Base-by-base conservation (phyloP, 2,113 vertebrate species). In the Upupa epops region DNA sequence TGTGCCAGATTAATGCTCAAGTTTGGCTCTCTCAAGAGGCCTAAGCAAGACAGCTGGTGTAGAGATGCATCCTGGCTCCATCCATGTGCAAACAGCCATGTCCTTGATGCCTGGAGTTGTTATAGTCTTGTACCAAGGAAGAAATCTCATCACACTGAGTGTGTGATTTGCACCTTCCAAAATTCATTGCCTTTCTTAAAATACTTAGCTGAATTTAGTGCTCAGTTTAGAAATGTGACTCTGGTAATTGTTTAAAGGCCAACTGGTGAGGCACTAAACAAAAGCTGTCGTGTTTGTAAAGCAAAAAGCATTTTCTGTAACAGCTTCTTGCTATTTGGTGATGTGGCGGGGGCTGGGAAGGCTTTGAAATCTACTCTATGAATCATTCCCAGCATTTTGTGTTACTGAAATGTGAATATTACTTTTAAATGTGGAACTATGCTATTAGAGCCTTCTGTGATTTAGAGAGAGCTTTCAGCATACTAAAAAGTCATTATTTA, bases 401-500 rank as follows among this genome's bases (percentile, higher is more conserved):
- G 36, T 82, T 93, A 48, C 75, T 64, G 82, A 81, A 89, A 92
- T 0, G 12, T 82, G 88, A 75, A 76, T 94, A 90, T 94, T 88
- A 73, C 66, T 94, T 90, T 88, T 86, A 81, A 93, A 92, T 63
- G 73, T 79, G 70, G 88, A 88, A 94, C 86, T 84, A 14, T 82
- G 84, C 74, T 87, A 78, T 92, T 92, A 84, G 77, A 84, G 88
- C 73, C 73, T 84, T 94, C 81, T 89, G 88, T 93, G 92, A 95
- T 86, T 95, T 92, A 94, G 76, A 86, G 85, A 80, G 64, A 82
- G 32, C 80, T 89, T 86, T 92, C 77, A 70, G 93, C 94, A 92
- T 93, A 79, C 86, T 94, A 93, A 96, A 28, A 92, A 82, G 93
- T 63, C 73, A 92, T 96, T 95, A 94, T 95, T 96, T 94, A 90